Evolutionary conservation across 2,113 vertebrate genomes (phyloP), one percentile per base, ranked within the genome.

Genomic region (Hippocampus guttulatus): DNA sequence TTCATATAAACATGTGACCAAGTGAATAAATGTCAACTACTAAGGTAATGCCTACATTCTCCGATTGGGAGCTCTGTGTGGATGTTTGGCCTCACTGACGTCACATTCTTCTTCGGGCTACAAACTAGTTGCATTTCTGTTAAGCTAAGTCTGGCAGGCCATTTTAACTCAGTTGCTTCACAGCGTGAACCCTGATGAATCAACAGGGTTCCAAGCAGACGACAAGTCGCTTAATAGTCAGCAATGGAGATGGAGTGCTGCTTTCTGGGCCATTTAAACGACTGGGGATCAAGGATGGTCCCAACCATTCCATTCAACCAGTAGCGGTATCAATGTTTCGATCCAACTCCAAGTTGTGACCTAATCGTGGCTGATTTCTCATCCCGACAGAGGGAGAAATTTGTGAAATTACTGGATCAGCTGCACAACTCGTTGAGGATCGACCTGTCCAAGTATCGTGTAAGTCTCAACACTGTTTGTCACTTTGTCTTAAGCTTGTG

Each of bases 391-490:
- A 96, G 96, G 68, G 97, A 99, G 88, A 98, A 97, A 83, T 99
- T 99, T 89, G 96, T 99, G 78, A 99, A 95, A 88, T 92, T 99
- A 30, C 85, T 99, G 89, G 97, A 99, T 88, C 97, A 99, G 70
- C 86, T 99, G 76, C 97, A 99, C 82, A 99, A 99, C 87, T 99
- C 97, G 20, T 85, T 99, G 84, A 93, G 97, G 91, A 99, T 99
- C 41, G 97, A 99, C 84, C 93, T 99, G 30, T 99, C 97, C 23
- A 99, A 98, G 81, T 99, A 98, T 68, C 94, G 96, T 91, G 97
- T 98, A 94, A 57, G 95, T 94, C 69, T 55, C 38, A 60, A 8
- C 5, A 45, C 43, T 61, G 33, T 80, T 57, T 73, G 5, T 23
- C 18, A 33, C 58, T 30, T 61, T 61, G 58, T 62, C 18, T 33